phyloP scores from a whole-genome alignment of 2,797 vertebrate genomes.

The Eremophila alpestris region DNA sequence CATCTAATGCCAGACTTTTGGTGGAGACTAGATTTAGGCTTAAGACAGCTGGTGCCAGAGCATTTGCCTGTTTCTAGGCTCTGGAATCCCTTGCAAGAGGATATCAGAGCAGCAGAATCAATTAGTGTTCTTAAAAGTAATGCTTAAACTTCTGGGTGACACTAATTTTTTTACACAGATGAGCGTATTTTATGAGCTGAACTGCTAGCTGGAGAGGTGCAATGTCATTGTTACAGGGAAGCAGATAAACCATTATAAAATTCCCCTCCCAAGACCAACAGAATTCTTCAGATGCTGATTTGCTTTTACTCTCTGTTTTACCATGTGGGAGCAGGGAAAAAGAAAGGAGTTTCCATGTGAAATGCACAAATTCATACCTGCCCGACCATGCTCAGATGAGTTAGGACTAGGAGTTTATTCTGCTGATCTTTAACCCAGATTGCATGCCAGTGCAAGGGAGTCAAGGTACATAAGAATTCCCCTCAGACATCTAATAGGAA shows the following conservation, averaged over 20 bases:
- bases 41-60: slow-evolving; percentile 66
- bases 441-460: background rate
- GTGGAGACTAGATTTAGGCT: slow-evolving; percentile 63
- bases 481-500: background rate
- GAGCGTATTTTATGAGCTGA: background rate
- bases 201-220: background rate
- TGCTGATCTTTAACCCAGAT: background rate
- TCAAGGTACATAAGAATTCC: background rate
- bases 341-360: background rate
- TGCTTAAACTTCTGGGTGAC: background rate
- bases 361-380: background rate
- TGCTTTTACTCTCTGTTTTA: background rate
- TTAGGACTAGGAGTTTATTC: background rate
- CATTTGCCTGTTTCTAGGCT: slow-evolving; percentile 37
- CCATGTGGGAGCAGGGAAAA: background rate
- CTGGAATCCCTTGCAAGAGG: slow-evolving; percentile 55
- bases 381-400: background rate
- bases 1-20: slow-evolving; percentile 46
- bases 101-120: slow-evolving; percentile 43
- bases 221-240: background rate
- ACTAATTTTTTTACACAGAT: background rate
- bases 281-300: background rate
- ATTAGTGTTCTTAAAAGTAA: slow-evolving; percentile 28
- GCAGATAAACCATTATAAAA: background rate
- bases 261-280: background rate